phyloP scores from a whole-genome alignment of 2,888 invertebrate species.

The Agrotis exclamationis region DNA sequence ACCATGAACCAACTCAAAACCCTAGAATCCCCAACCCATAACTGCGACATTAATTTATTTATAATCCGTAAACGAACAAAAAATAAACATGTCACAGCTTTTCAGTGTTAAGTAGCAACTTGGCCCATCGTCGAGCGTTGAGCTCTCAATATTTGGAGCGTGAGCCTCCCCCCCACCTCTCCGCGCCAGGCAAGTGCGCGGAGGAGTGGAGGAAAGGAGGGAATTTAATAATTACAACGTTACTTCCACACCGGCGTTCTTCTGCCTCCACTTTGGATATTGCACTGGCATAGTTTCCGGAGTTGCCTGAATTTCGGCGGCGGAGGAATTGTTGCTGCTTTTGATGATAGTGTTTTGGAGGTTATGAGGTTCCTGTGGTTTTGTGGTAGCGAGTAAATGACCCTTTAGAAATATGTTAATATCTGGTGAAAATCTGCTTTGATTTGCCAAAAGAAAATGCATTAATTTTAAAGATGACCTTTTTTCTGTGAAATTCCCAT shows the following conservation, averaged over 20 bases:
- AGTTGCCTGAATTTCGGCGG: slow-evolving; percentile 31
- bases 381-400: background rate
- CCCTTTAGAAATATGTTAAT: too few species aligned
- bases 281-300: slow-evolving; percentile 55
- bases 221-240: slow-evolving; percentile 84
- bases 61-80: slow-evolving; percentile 31
- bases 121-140: slow-evolving; percentile 35
- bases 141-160: slow-evolving; percentile 70
- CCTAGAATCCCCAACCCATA: background rate
- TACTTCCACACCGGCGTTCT: slow-evolving; percentile 69
- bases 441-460: too few species aligned
- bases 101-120: slow-evolving; percentile 45
- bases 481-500: too few species aligned
- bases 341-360: slow-evolving; percentile 19
- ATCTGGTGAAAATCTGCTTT: too few species aligned
- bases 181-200: slow-evolving; percentile 51
- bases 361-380: slow-evolving; percentile 1
- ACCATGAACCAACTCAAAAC: background rate
- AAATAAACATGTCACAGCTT: slow-evolving; percentile 43
- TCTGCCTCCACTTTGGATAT: slow-evolving; percentile 44
- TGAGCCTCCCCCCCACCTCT: slow-evolving; percentile 50
- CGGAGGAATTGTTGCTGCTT: slow-evolving; percentile 31
- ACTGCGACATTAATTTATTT: background rate
- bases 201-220: slow-evolving; percentile 57
- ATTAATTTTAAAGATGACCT: too few species aligned